Evolutionary conservation across 2,888 invertebrate genomes (phyloP), one percentile per base, ranked within the genome.

Genomic region (Apoda limacodes): DNA sequence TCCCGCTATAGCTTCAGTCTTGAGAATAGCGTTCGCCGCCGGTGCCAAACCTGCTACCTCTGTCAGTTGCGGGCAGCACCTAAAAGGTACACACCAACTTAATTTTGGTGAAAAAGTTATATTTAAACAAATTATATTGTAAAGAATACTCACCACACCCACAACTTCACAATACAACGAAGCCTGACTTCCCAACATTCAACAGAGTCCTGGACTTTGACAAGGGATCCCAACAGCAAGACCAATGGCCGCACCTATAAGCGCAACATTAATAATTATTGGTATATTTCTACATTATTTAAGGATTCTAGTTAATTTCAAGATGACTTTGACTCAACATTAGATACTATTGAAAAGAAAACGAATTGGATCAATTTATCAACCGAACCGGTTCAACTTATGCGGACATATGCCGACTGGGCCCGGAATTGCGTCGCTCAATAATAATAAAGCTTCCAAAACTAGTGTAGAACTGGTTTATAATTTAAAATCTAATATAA

Each of bases 101-200:
- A 36, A n/a, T 24, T 2, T n/a, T 14, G 4, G 9, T 13, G 10
- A 28, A 29, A 27, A 37, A 21, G 22, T 28, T 21, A 30, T 17
- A 14, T 12, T 22, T 14, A 14, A 5, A 22, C 5, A 10, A 14
- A 5, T 12, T 10, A 6, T 5, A 2, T 11, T 12, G 22, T 3
- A 23, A 12, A 25, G 13, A 10, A 6, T 12, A 23, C 74, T 50
- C 43, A 80, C 82, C 82, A 82, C 22, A 81, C 78, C 76, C 97
- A 96, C 30, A 97, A 76, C 44, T 89, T 88, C 75, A 97, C 90
- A 38, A 96, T 91, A 58, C 92, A 90, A 25, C 92, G 86, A 1
- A 98, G 76, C 52, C 97, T 90, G 39, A 90, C 88, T 61, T 98
- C 97, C 98, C 98, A 98, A 59, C 95, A 96, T 3, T 90, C 88